Evolutionary conservation across 1,140 invertebrate genomes (phyloP).

Genomic region (Gonioctena quinquepunctata): DNA sequence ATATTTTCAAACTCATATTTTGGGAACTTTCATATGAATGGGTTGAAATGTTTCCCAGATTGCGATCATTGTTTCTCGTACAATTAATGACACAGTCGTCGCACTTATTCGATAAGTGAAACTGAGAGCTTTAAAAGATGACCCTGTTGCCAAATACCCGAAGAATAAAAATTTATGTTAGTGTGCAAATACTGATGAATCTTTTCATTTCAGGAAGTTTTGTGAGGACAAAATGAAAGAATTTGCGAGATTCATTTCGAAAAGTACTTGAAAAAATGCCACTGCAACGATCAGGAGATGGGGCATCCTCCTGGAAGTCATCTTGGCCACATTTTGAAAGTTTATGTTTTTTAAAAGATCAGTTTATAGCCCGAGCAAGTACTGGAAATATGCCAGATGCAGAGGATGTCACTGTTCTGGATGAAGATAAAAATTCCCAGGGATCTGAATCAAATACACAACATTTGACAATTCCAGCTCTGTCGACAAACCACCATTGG

Average conservation of each 20-base stretch:
- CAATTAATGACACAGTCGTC: conserved; percentile 39
- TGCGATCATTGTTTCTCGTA: conserved; percentile 43
- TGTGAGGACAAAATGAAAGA: conserved; percentile 58
- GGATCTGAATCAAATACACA: background rate
- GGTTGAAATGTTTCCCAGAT: conserved; percentile 46
- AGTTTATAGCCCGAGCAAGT: conserved; percentile 11
- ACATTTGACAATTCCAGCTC: background rate
- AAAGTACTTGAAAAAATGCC: conserved; percentile 52
- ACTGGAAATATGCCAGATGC: conserved; percentile 11
- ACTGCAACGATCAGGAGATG: conserved; percentile 20
- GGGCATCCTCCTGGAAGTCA: background rate
- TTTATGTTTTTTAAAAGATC: conserved; percentile 28
- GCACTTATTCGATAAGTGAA: conserved; percentile 40
- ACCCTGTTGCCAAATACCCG: conserved; percentile 40
- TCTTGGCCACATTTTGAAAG: conserved; percentile 25
- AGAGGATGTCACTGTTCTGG: background rate
- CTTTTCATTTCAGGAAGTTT: conserved; percentile 52
- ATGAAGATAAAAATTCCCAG: background rate
- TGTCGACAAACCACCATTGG: background rate
- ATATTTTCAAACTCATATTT: conserved; percentile 43
- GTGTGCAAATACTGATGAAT: background rate
- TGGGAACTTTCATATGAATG: conserved; percentile 35
- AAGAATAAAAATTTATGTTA: conserved; percentile 28
- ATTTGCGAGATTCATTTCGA: conserved; percentile 56
- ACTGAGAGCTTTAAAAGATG: conserved; percentile 26